Evolutionary conservation across 2,797 vertebrate species (phyloP).

Genomic region (Uromys caudimaculatus): DNA sequence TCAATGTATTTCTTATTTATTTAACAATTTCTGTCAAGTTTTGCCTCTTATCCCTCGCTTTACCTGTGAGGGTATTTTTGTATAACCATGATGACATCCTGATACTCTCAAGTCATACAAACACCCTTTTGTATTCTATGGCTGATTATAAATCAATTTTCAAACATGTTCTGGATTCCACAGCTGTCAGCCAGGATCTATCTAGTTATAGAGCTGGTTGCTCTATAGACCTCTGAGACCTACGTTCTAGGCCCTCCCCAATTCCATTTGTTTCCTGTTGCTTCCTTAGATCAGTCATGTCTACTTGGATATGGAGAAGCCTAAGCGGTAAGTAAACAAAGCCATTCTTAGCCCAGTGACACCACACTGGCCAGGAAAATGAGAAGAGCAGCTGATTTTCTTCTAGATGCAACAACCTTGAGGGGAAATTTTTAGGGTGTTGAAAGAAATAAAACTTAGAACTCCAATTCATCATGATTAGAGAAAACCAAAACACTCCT

Average conservation of each 20-base stretch:
- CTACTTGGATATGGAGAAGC: neutral
- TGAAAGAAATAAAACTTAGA: neutral
- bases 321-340: neutral
- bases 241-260: fast-evolving
- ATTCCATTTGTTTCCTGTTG: neutral
- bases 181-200: neutral
- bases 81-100: neutral
- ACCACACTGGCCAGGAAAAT: neutral
- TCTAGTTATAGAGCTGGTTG: neutral
- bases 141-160: neutral
- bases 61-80: neutral
- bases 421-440: neutral
- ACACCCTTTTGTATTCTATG: neutral
- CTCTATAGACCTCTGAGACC: neutral
- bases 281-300: neutral
- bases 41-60: neutral
- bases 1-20: neutral
- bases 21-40: neutral
- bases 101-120: neutral
- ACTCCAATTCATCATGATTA: neutral
- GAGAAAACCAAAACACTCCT: neutral
- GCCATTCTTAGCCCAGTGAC: neutral
- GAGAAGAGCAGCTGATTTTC: neutral
- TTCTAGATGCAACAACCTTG: neutral
- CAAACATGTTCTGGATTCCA: neutral